Evolutionary conservation across 1,140 invertebrate genomes (phyloP).

Genomic region (Spodoptera frugiperda): DNA sequence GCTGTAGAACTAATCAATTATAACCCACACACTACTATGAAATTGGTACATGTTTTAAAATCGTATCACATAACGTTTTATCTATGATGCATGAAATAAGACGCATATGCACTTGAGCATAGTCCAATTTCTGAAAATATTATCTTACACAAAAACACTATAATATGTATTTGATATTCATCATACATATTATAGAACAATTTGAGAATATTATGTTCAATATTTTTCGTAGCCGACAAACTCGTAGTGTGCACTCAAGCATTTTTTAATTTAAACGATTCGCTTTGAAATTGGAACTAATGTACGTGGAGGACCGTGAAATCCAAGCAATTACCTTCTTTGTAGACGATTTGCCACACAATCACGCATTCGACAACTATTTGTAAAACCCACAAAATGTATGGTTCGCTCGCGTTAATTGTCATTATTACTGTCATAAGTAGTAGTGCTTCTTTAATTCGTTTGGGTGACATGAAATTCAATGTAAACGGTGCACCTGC

Average conservation of each 20-base stretch:
- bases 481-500: conserved; percentile 1
- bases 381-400: conserved; percentile 13
- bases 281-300: conserved; percentile 13
- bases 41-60: too few species aligned
- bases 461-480: neutral
- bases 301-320: conserved; percentile 10
- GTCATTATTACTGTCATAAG: neutral
- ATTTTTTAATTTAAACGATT: conserved; percentile 28
- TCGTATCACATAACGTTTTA: too few species aligned
- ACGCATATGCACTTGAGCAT: too few species aligned
- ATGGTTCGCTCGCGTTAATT: neutral
- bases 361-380: conserved; percentile 10
- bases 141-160: too few species aligned
- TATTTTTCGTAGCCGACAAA: neutral
- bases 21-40: too few species aligned
- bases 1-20: too few species aligned
- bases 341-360: conserved; percentile 6
- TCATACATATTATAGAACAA: too few species aligned
- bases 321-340: conserved; percentile 14
- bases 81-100: too few species aligned
- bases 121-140: too few species aligned
- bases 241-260: neutral
- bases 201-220: too few species aligned
- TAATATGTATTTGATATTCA: too few species aligned
- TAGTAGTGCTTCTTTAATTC: neutral